Percentiles rank a stretch among this genome's conserved stretches.
These are phyloP conservation scores for Loriculus beryllinus DNA, from an alignment of 2,797 vertebrate species.

Conservation along the genomic window DNA sequence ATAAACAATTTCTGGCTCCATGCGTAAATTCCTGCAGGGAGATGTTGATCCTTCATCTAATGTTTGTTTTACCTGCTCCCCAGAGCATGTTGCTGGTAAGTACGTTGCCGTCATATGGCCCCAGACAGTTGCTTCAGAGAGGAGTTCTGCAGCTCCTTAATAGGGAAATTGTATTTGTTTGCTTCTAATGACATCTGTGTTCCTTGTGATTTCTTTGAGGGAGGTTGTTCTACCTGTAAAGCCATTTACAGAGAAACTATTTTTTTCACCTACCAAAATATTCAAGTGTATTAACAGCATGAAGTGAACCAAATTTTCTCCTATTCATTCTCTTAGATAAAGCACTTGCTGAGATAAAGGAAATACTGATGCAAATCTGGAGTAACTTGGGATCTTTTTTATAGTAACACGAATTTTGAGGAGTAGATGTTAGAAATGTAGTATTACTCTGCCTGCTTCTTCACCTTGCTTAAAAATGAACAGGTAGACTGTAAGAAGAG, in stretches of 20 bases:
- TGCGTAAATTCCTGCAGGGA: not conserved
- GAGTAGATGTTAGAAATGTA: not conserved
- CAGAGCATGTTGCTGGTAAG: not conserved
- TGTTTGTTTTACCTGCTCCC: constrained; percentile 15
- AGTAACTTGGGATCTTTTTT: not conserved
- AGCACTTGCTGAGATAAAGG: not conserved
- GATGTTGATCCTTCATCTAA: not conserved
- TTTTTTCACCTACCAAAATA: not conserved
- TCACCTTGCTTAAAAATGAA: not conserved
- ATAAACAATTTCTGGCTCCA: constrained; percentile 14
- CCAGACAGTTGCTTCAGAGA: not conserved
- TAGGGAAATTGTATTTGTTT: not conserved
- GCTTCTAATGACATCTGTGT: not conserved
- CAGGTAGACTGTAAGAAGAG: accelerated
- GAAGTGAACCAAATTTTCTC: not conserved
- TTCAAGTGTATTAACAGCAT: not conserved
- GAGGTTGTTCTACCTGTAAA: not conserved
- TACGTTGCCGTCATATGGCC: not conserved
- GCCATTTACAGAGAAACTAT: not conserved
- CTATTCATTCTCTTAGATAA: not conserved
- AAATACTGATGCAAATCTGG: not conserved
- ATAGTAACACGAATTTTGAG: not conserved
- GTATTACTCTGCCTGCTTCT: not conserved
- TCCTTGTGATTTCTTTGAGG: not conserved
- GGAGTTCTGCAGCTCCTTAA: not conserved